Evolutionary conservation across 2,113 vertebrate genomes (phyloP).

Genomic region (Thunnus maccoyii): DNA sequence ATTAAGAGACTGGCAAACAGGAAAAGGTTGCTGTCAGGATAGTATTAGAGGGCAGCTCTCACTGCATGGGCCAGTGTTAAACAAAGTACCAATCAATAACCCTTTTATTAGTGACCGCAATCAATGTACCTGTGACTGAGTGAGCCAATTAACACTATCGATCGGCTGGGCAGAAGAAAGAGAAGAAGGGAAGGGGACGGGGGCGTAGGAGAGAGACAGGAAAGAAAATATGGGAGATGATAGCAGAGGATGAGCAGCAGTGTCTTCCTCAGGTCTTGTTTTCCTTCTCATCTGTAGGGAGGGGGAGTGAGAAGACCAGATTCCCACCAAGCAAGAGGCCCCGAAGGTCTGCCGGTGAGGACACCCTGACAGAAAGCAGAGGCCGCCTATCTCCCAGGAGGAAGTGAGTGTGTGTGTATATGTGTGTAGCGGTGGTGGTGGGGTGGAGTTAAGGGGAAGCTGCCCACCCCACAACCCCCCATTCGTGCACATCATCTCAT

Average conservation of each 20-base stretch:
- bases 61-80: conserved; percentile 83
- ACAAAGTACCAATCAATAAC: conserved; percentile 91
- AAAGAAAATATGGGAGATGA: conserved; percentile 63
- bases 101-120: conserved; percentile 91
- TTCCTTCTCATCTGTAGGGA: conserved; percentile 63
- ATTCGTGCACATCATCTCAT: conserved; percentile 62
- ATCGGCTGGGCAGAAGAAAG: conserved; percentile 66
- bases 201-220: conserved; percentile 68
- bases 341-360: conserved; percentile 84
- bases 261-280: conserved; percentile 84
- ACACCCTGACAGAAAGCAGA: conserved; percentile 93
- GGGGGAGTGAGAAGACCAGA: conserved; percentile 84
- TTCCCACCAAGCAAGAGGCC: conserved; percentile 90
- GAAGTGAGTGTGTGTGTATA: conserved; percentile 75
- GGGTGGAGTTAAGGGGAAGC: conserved; percentile 79
- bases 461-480: conserved; percentile 42
- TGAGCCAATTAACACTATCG: conserved; percentile 91
- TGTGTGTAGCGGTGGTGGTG: conserved; percentile 20
- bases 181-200: conserved; percentile 53
- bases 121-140: conserved; percentile 90
- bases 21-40: conserved; percentile 89
- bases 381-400: conserved; percentile 87
- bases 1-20: conserved; percentile 85
- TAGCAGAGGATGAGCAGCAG: conserved; percentile 72
- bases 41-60: conserved; percentile 86